These are phyloP conservation scores for Pogona vitticeps DNA, from an alignment of 2,113 vertebrate genomes.

Conservation along the genomic window DNA sequence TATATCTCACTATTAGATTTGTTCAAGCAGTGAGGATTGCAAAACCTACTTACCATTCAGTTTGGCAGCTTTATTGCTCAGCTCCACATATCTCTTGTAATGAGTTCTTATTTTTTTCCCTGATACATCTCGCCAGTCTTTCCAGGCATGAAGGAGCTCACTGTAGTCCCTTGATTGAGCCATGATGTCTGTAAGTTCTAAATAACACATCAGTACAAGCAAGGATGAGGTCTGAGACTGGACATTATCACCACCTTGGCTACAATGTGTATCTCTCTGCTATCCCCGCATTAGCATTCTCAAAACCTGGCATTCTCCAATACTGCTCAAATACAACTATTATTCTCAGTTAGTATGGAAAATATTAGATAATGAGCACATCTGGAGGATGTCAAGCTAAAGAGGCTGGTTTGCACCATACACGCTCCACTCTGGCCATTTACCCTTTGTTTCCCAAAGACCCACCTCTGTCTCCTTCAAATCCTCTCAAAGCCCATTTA, in stretches of 20 bases:
- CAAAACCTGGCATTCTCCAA: not conserved
- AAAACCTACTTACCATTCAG: slow-evolving; percentile 84
- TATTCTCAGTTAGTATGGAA: not conserved
- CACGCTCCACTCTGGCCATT: not conserved
- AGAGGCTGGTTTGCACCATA: too few relatives aligned
- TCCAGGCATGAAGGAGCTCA: slow-evolving; percentile 89
- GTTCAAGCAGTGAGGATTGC: too few relatives aligned
- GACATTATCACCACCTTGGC: too few relatives aligned
- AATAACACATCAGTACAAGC: not conserved
- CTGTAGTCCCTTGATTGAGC: slow-evolving; percentile 87
- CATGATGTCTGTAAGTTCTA: slow-evolving; percentile 90
- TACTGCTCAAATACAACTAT: not conserved
- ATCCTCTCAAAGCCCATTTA: not conserved
- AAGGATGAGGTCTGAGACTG: not conserved
- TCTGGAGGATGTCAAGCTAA: not conserved
- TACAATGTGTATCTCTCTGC: not conserved
- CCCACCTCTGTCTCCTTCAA: not conserved
- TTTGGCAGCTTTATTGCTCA: slow-evolving; percentile 89
- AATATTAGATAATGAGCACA: not conserved
- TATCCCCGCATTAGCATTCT: not conserved
- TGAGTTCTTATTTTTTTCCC: slow-evolving; percentile 82
- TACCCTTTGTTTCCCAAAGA: too few relatives aligned
- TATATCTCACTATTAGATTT: not conserved
- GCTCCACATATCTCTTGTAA: slow-evolving; percentile 87
- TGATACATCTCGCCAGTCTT: slow-evolving; percentile 89